phyloP scores from a whole-genome alignment of 2,888 invertebrate genomes.

The Halictus quadricinctus region DNA sequence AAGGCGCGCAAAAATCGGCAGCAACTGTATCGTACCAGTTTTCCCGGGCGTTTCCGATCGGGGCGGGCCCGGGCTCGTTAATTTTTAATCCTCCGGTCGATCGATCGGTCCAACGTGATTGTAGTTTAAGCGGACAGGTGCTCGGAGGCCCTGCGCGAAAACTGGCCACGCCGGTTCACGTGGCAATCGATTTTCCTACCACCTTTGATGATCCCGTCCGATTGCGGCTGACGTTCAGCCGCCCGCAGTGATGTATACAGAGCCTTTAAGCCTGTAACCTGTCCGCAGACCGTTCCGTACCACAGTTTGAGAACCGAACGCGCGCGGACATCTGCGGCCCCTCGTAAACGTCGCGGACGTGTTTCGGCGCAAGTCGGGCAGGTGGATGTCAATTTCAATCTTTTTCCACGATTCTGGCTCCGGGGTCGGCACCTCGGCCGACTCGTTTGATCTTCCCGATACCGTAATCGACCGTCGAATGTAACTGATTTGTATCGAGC shows the following conservation, averaged over 20 bases:
- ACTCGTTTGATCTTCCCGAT: background rate
- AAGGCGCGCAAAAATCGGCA: background rate
- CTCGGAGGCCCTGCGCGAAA: slow-evolving; percentile 47
- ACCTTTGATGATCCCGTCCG: slow-evolving; percentile 57
- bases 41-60: background rate
- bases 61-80: background rate
- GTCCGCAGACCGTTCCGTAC: slow-evolving; percentile 49
- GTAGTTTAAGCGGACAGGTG: slow-evolving; percentile 59
- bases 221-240: slow-evolving; percentile 57
- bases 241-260: slow-evolving; percentile 45
- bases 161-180: slow-evolving; percentile 54
- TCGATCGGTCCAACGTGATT: slow-evolving; percentile 44
- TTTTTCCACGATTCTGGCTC: background rate
- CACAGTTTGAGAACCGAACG: background rate
- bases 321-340: slow-evolving; percentile 55
- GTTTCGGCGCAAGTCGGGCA: slow-evolving; percentile 32
- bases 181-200: slow-evolving; percentile 67
- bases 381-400: slow-evolving; percentile 32
- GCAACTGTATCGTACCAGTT: background rate
- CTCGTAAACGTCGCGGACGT: slow-evolving; percentile 27
- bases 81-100: slow-evolving; percentile 26
- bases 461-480: background rate
- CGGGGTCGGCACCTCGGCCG: background rate
- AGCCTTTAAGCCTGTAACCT: slow-evolving; percentile 44
- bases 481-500: background rate